A percentile compares a stretch with the other conserved stretches of the same genome.
Conservation (phyloP, 2,113 vertebrate species). For the Pollachius pollachius region DNA sequence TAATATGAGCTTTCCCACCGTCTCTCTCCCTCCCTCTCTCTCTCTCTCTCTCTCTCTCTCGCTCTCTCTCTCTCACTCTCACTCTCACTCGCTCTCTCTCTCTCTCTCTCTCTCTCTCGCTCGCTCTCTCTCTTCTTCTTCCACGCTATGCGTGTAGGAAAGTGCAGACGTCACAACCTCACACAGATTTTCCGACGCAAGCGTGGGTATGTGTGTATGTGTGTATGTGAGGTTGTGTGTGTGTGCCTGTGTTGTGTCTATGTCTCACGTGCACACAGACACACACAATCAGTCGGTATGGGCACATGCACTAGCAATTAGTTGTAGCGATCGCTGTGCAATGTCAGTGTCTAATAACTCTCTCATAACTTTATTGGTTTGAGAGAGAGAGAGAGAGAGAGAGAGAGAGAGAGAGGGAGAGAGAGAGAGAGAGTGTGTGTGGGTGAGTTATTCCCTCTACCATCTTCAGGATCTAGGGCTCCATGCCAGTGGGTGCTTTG, state of each 20-base stretch:
- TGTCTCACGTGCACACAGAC: slow-evolving; percentile 27
- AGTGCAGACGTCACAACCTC: too few relatives aligned
- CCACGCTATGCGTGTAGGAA: too few relatives aligned
- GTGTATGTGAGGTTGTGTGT: not conserved
- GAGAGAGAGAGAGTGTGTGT: slow-evolving; percentile 11
- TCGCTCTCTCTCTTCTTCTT: too few relatives aligned
- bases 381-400: slow-evolving; percentile 5
- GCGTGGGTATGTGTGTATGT: slow-evolving; percentile 1
- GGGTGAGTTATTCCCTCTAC: slow-evolving; percentile 26
- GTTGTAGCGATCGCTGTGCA: slow-evolving; percentile 34
- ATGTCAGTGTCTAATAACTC: slow-evolving; percentile 7
- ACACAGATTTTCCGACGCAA: too few relatives aligned
- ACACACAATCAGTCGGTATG: slow-evolving; percentile 33
- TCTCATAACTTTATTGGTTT: slow-evolving; percentile 27
- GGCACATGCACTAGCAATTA: slow-evolving; percentile 20
- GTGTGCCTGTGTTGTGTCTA: slow-evolving; percentile 4
- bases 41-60: too few relatives aligned
- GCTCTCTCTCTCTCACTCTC: too few relatives aligned
- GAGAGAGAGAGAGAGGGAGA: slow-evolving; percentile 1
- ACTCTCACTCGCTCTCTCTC: too few relatives aligned
- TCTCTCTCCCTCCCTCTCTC: slow-evolving; percentile 5
- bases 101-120: too few relatives aligned
- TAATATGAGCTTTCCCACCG: not conserved
- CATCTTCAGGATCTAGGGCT: slow-evolving; percentile 64
- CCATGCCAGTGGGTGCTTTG: slow-evolving; percentile 70